These are phyloP conservation scores for Hylaeus anthracinus DNA, from an alignment of 1,140 invertebrate species.

Conservation along the genomic window DNA sequence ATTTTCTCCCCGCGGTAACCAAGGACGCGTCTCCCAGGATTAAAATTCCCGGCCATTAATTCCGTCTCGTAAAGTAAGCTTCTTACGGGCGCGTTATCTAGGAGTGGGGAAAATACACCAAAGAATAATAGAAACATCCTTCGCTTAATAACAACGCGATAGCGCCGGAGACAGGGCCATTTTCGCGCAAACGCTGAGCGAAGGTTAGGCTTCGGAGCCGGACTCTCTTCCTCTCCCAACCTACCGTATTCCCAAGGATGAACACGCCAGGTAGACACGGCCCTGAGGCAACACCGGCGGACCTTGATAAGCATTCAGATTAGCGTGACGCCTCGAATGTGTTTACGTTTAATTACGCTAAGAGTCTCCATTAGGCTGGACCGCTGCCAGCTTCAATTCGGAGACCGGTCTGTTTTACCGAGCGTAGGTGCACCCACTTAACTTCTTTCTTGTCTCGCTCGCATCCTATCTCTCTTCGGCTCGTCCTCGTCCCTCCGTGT, in stretches of 20 bases:
- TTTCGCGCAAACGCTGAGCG: conserved; percentile 30
- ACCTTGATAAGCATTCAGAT: conserved; percentile 79
- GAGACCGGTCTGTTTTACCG: conserved; percentile 67
- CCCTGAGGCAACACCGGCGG: conserved; percentile 73
- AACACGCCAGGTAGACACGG: conserved; percentile 70
- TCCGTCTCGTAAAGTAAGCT: conserved; percentile 32
- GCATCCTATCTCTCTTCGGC: conserved; percentile 14
- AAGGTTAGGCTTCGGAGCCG: conserved; percentile 26
- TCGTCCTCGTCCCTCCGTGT: conserved; percentile 20
- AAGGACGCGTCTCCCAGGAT: background rate
- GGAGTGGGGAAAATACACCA: conserved; percentile 26
- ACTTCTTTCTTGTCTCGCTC: conserved; percentile 40
- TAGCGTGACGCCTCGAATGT: conserved; percentile 80
- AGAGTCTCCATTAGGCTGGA: conserved; percentile 82
- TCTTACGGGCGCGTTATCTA: conserved; percentile 38
- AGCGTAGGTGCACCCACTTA: conserved; percentile 72
- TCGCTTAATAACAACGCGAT: conserved; percentile 44
- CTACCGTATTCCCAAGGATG: conserved; percentile 62
- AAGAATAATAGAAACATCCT: conserved; percentile 53
- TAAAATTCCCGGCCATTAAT: conserved; percentile 28
- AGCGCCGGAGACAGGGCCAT: conserved; percentile 36
- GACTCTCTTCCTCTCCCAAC: background rate
- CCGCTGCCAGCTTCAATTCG: conserved; percentile 76
- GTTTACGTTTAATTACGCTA: conserved; percentile 82
- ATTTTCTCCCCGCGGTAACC: background rate